Conservation (phyloP, 2,888 invertebrate species). For the Pantelozetes paolii region DNA sequence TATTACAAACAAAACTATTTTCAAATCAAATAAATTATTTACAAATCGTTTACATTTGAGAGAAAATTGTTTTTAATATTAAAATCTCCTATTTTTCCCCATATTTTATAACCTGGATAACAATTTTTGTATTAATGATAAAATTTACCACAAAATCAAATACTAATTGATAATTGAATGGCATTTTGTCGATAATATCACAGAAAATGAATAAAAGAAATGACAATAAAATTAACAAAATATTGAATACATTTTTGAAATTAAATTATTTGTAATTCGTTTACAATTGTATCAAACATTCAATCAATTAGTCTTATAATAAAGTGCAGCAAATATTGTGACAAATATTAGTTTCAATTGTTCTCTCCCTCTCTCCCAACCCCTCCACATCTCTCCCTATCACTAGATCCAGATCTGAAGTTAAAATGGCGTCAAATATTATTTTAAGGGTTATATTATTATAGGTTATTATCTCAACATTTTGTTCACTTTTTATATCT, state of each 20-base stretch:
- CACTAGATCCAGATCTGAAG: conserved; percentile 5
- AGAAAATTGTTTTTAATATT: background rate
- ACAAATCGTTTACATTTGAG: background rate
- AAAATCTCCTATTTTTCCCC: background rate
- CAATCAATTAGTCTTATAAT: background rate
- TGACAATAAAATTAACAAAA: background rate
- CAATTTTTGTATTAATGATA: background rate
- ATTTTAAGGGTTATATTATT: background rate
- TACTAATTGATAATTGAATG: background rate
- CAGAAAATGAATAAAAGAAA: conserved; percentile 7
- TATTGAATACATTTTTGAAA: background rate
- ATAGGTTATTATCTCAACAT: no score
- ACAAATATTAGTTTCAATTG: no score
- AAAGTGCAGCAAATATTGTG: background rate
- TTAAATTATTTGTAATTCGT: background rate
- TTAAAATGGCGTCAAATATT: conserved; percentile 8
- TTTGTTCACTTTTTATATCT: no score
- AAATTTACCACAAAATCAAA: background rate
- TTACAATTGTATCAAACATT: background rate
- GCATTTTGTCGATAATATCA: background rate
- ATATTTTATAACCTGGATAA: background rate
- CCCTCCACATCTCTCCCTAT: background rate
- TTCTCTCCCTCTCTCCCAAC: no score
- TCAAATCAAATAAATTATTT: background rate
- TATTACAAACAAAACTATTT: background rate